A percentile compares a stretch with the other conserved stretches of the same genome.
Evolutionary conservation across 2,888 invertebrate species (phyloP).

Genomic region (Ormyrus pomaceus): DNA sequence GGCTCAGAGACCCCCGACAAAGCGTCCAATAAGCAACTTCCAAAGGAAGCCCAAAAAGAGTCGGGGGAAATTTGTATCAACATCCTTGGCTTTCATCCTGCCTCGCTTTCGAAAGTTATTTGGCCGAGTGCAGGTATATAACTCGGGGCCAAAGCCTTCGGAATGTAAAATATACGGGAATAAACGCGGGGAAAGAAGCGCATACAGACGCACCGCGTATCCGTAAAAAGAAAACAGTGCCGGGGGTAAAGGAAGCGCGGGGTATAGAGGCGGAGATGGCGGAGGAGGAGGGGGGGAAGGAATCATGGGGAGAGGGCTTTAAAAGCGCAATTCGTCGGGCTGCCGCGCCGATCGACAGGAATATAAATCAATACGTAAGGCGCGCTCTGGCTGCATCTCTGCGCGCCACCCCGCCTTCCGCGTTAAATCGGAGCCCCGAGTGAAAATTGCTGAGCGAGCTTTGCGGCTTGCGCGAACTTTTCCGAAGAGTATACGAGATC

Average conservation of each 20-base stretch:
- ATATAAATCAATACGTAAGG: slow-evolving; percentile 56
- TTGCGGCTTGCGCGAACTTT: not conserved
- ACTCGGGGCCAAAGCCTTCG: not conserved
- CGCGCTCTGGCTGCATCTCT: slow-evolving; percentile 15
- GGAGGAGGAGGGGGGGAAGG: not conserved
- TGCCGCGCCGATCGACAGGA: slow-evolving; percentile 54
- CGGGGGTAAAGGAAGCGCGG: not conserved
- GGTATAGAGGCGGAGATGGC: not conserved
- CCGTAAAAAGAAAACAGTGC: not conserved
- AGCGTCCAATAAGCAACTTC: no score
- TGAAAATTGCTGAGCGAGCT: not conserved
- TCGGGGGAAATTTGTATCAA: slow-evolving; percentile 29
- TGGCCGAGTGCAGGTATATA: not conserved
- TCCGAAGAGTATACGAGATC: no score
- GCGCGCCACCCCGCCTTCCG: not conserved
- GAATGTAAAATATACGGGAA: slow-evolving; percentile 41
- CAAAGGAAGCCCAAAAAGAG: no score
- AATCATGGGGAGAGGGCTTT: not conserved
- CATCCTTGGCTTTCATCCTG: slow-evolving; percentile 19
- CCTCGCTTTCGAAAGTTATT: not conserved
- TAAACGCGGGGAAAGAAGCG: slow-evolving; percentile 34
- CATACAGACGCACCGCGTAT: not conserved
- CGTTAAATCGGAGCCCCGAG: not conserved
- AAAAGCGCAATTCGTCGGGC: slow-evolving; percentile 47
- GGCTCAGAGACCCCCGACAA: no score